Evolutionary conservation across 2,797 vertebrate genomes (phyloP), one percentile per base, ranked within the genome.

Genomic region (Knipowitschia caucasica): DNA sequence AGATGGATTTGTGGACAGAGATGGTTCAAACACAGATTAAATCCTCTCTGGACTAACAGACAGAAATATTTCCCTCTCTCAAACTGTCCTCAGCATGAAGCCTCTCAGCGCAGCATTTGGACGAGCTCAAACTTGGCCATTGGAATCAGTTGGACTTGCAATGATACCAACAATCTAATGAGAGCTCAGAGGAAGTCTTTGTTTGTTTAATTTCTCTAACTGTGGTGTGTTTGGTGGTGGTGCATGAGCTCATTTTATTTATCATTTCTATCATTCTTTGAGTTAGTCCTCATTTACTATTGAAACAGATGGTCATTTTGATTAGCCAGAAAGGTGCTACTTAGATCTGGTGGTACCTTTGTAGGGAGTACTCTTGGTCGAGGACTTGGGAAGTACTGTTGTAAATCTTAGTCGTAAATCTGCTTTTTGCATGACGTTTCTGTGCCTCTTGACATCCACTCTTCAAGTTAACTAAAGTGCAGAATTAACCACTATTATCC

Each of bases 1-100:
- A 69, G 68, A 71, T 61, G 73, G 73, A 34, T 45, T 50, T 66
- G 64, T 71, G 61, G 59, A 67, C 50, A 57, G 45, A 66, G 31
- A 54, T 11, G 43, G 21, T 40, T 18, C 59, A 53, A 45, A 62
- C 49, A 62, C 33, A 36, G 35, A 56, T 17, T 5, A 6, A 10
- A 54, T 45, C 25, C 24, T 43, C 64, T 62, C 21, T 50, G 20
- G 14, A 51, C 55, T 50, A 51, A 51, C n/a, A 45, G 11, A 52
- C 46, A 27, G 14, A 42, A 62, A 30, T 44, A 45, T 61, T 34
- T 55, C 27, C 8, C 12, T 31, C 12, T 31, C 33, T 7, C 14
- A 33, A 7, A 21, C 18, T 31, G 18, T 21, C n/a, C 20, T 50
- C 46, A 23, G 30, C 30, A 15, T 8, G 29, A 34, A 34, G 20